phyloP scores from a whole-genome alignment of 2,888 invertebrate species.

The Trisateles emortualis region DNA sequence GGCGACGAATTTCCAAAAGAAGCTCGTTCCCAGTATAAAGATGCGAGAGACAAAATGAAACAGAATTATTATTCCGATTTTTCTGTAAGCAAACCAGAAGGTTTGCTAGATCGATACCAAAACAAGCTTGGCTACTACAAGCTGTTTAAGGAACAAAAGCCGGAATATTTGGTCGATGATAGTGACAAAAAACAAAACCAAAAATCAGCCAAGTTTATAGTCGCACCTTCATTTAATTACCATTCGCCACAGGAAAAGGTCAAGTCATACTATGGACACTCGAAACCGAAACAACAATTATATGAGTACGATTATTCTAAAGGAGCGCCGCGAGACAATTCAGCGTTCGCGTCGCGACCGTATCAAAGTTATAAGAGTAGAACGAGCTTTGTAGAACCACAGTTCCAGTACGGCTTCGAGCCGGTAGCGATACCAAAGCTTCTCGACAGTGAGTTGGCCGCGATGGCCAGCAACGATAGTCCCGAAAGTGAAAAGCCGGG shows the following conservation, averaged over 20 bases:
- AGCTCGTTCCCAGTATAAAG: constrained; percentile 70
- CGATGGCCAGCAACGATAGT: constrained; percentile 76
- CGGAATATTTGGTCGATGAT: constrained; percentile 58
- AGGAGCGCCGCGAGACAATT: constrained; percentile 64
- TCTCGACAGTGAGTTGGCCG: constrained; percentile 76
- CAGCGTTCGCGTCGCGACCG: constrained; percentile 69
- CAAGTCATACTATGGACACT: constrained; percentile 64
- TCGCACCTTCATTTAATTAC: constrained; percentile 57
- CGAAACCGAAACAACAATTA: constrained; percentile 62
- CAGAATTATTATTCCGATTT: constrained; percentile 75
- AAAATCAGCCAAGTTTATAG: constrained; percentile 63
- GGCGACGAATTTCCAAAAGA: constrained; percentile 72
- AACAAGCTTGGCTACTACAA: constrained; percentile 76
- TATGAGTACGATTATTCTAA: constrained; percentile 70
- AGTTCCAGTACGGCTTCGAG: constrained; percentile 83
- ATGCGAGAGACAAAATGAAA: constrained; percentile 70
- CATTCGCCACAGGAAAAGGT: constrained; percentile 55
- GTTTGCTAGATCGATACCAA: constrained; percentile 64
- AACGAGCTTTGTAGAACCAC: constrained; percentile 79
- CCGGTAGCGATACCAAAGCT: constrained; percentile 72
- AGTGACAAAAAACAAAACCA: constrained; percentile 59
- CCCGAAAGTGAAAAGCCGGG: constrained; percentile 77
- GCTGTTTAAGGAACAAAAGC: constrained; percentile 69
- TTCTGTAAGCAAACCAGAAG: constrained; percentile 72
- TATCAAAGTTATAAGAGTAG: constrained; percentile 62